Evolutionary conservation across 2,888 invertebrate genomes (phyloP), one percentile per base, ranked within the genome.

Genomic region (Caenorhabditis sp.): DNA sequence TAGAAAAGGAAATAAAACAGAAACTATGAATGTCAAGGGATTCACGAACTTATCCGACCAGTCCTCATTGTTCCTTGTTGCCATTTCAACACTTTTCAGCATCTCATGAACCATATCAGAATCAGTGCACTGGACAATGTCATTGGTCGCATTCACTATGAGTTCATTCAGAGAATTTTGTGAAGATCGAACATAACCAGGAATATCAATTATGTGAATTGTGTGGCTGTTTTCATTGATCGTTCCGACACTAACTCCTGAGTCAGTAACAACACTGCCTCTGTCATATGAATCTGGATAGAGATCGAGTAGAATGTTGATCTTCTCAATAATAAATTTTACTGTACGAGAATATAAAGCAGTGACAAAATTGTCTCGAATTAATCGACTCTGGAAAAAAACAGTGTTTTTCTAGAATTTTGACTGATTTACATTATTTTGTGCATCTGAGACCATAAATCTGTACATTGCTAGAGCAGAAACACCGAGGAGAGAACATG

Each of bases 401-500:
- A 58, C 20, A 32, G n/a, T 0, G 24, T 18, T 47, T 22, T 40
- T 28, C 26, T 6, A 56, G n/a, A 62, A 47, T 26, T 22, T 15
- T 9, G 32, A 32, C 4, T 32, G 32, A 32, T 9, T 35, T 37
- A 81, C 81, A 51, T 82, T 72, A 20, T 68, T 72, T 2, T 44
- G 13, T 13, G 81, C 76, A 35, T 81, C 81, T 0, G 76, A 70
- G 1, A 81, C 71, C 70, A 81, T 70, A n/a, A 56, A 81, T 37
- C 85, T 37, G 44, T 85, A 85, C 61, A 85, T 79, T 11, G 83
- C 71, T 0, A 85, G 44, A 2, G 85, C 81, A 3, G 85, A 85
- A 1, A 85, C 69, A 26, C 83, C 83, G 0, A 85, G 60, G 18
- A 85, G 50, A 58, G 55, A 62, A 47, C 82, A 53, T 4, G 85